Percentiles rank a stretch among this genome's conserved stretches.
phyloP scores from a whole-genome alignment of 1,140 invertebrate species.

The Hydropsyche tenuis region DNA sequence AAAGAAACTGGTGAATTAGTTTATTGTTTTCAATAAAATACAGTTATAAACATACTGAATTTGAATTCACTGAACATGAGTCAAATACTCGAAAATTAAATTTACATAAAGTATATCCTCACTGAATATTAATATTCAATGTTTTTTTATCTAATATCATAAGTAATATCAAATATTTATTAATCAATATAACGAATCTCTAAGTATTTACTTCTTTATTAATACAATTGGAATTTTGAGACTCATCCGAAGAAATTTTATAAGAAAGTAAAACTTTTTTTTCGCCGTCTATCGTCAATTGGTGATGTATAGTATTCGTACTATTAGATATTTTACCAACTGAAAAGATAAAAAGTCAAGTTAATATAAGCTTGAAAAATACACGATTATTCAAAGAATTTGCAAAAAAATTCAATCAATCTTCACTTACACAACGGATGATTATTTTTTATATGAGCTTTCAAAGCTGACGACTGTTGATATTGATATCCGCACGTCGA shows the following conservation, averaged over 20 bases:
- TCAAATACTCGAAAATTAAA: no score
- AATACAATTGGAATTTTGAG: conserved; percentile 11
- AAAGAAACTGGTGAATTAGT: no score
- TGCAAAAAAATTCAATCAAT: neutral
- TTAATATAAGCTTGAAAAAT: neutral
- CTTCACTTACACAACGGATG: conserved; percentile 12
- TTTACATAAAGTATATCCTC: no score
- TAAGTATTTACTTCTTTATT: no score
- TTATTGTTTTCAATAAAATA: no score
- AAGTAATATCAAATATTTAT: no score
- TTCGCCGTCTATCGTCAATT: neutral
- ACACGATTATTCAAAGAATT: neutral
- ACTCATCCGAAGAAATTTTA: conserved; percentile 7
- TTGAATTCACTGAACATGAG: no score
- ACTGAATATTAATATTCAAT: no score
- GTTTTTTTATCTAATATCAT: no score
- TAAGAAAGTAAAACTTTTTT: conserved; percentile 3
- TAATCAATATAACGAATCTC: no score
- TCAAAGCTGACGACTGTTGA: conserved; percentile 69
- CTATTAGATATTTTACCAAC: neutral
- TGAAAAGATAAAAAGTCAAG: neutral
- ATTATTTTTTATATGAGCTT: conserved; percentile 66
- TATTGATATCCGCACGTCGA: conserved; percentile 80
- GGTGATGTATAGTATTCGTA: neutral
- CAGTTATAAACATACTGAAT: no score